Conservation (phyloP, 92 coral and sea anemone species). For the Micromussa lordhowensis region DNA sequence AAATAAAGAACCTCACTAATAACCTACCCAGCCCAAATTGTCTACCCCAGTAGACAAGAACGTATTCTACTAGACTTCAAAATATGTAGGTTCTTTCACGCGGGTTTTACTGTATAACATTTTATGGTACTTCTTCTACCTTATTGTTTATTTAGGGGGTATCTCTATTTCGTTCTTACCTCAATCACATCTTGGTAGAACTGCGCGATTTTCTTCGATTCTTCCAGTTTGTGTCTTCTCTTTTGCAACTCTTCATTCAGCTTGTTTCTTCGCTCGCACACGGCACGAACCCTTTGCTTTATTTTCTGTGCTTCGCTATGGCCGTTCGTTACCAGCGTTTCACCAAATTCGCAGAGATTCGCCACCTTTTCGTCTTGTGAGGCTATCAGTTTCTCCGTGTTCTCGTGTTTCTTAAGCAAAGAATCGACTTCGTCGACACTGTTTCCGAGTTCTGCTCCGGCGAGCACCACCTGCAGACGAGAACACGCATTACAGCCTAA, state of each 20-base stretch:
- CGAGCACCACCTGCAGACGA: conserved; percentile 77
- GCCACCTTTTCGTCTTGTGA: conserved; percentile 85
- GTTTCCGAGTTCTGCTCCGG: conserved; percentile 90
- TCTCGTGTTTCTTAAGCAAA: conserved; percentile 90
- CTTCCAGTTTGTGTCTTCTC: conserved; percentile 82
- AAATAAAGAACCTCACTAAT: too few relatives aligned
- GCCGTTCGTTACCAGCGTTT: conserved; percentile 68
- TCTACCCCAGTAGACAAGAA: too few relatives aligned
- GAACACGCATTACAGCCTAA: not conserved
- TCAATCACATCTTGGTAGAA: conserved; percentile 96
- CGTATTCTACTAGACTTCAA: too few relatives aligned
- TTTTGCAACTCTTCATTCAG: conserved; percentile 74
- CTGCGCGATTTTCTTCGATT: conserved; percentile 88
- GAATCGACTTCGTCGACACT: conserved; percentile 95
- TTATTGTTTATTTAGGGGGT: too few relatives aligned
- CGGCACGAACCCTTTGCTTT: conserved; percentile 67
- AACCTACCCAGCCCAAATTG: too few relatives aligned
- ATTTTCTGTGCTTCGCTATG: conserved; percentile 77
- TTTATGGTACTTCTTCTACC: too few relatives aligned
- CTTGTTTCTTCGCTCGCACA: conserved; percentile 81
- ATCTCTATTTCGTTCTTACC: too few relatives aligned
- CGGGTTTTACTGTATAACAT: too few relatives aligned
- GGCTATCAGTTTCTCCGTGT: conserved; percentile 81
- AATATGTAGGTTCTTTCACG: too few relatives aligned
- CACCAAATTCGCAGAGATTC: conserved; percentile 74